These are phyloP conservation scores for Melanerpes formicivorus DNA, from an alignment of 2,113 vertebrate genomes.

Conservation along the genomic window DNA sequence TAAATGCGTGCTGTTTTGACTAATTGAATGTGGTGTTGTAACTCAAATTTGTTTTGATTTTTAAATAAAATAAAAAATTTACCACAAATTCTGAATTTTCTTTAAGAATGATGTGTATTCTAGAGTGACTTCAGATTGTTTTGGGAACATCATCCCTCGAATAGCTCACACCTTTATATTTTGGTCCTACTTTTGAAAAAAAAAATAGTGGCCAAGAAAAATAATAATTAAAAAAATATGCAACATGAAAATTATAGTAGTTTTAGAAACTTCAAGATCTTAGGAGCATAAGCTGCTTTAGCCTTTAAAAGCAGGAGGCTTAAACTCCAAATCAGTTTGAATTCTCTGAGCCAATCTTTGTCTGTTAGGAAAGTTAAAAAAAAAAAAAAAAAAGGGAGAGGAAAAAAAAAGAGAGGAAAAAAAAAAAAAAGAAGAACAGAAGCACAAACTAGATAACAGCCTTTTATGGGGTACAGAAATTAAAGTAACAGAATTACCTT, in stretches of 20 bases:
- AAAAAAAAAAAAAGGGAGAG: background rate
- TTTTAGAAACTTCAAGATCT: slow-evolving; percentile 41
- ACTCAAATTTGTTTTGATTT: background rate
- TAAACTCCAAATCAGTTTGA: slow-evolving; percentile 69
- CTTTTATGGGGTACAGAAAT: slow-evolving; percentile 73
- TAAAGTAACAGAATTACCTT: slow-evolving; percentile 75
- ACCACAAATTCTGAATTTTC: accelerated
- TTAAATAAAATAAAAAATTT: background rate
- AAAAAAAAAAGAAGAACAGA: slow-evolving; percentile 36
- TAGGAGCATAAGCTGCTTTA: slow-evolving; percentile 59
- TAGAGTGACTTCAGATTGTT: background rate
- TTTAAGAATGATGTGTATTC: background rate
- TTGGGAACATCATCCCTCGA: background rate
- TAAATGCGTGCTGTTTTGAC: background rate
- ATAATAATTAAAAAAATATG: background rate
- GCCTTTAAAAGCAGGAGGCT: slow-evolving; percentile 57
- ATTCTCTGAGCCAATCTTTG: slow-evolving; percentile 61
- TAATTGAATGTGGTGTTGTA: background rate
- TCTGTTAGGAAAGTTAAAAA: background rate
- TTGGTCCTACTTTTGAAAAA: background rate
- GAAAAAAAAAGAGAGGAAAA: too few relatives aligned
- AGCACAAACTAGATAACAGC: slow-evolving; percentile 71
- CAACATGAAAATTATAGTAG: slow-evolving; percentile 15
- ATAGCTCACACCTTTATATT: background rate
- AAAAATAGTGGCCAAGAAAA: background rate